Conservation (phyloP, 2,113 vertebrate species). For the Ceratotherium simum region DNA sequence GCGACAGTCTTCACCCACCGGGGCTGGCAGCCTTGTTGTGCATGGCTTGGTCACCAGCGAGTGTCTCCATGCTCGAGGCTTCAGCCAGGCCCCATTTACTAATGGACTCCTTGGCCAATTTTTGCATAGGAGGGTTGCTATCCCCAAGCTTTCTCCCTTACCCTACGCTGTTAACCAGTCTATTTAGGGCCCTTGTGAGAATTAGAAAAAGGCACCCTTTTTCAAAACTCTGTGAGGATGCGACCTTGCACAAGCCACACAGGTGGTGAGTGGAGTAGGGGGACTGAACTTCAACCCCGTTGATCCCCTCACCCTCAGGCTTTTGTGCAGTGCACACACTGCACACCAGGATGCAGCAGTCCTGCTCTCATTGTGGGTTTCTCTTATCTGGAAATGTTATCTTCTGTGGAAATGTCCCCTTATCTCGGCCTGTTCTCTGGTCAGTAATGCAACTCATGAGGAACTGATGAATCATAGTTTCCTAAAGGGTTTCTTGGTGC, state of each 20-base stretch:
- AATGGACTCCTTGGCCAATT: not conserved
- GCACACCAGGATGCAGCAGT: not conserved
- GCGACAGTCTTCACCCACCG: rapidly evolving
- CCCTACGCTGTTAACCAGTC: not conserved
- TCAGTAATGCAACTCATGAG: not conserved
- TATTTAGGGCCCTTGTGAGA: not conserved
- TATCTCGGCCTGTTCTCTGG: not conserved
- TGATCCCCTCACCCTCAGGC: not conserved
- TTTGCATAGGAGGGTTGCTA: not conserved
- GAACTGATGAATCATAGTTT: not conserved
- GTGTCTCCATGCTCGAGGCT: not conserved
- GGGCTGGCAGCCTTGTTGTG: not conserved
- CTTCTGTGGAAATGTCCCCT: not conserved
- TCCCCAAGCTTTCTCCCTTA: not conserved
- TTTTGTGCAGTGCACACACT: not conserved
- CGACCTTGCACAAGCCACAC: not conserved
- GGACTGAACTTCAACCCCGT: not conserved
- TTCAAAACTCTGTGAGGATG: not conserved
- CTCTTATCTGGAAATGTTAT: not conserved
- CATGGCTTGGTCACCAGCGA: rapidly evolving
- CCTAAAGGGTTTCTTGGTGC: not conserved
- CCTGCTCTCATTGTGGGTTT: not conserved
- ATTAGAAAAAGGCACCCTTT: not conserved
- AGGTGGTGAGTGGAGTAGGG: not conserved
- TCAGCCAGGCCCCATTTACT: not conserved